These are phyloP conservation scores for Sericinus montela DNA, from an alignment of 2,888 invertebrate genomes.

Conservation along the genomic window DNA sequence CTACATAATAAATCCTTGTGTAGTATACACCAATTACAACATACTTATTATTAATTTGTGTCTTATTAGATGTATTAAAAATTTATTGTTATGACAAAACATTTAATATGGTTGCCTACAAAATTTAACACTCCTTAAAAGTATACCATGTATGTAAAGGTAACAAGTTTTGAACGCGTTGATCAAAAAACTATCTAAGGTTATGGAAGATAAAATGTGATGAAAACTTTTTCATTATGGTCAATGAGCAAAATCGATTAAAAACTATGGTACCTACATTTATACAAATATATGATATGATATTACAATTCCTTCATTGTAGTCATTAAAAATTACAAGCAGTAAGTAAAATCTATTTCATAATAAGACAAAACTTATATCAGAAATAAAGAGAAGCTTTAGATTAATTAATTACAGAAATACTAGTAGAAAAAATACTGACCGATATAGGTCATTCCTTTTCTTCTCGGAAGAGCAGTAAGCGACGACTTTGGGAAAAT, in stretches of 20 bases:
- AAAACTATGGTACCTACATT: constrained; percentile 29
- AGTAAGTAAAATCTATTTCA: not conserved
- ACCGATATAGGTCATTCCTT: too few species aligned
- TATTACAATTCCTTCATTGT: constrained; percentile 38
- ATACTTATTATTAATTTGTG: too few species aligned
- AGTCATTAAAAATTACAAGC: constrained; percentile 24
- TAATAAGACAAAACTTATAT: not conserved
- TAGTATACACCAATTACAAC: too few species aligned
- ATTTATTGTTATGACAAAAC: not conserved
- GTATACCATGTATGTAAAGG: too few species aligned
- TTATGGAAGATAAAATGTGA: constrained; percentile 32
- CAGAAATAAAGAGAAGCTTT: not conserved
- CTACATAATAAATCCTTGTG: too few species aligned
- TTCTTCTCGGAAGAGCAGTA: too few species aligned
- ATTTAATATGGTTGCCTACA: not conserved
- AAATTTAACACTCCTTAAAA: not conserved
- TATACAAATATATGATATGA: constrained; percentile 44
- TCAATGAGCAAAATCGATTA: constrained; percentile 26
- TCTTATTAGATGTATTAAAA: not conserved
- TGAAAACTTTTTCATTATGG: constrained; percentile 25
- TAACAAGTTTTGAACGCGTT: not conserved
- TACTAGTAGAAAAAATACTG: too few species aligned
- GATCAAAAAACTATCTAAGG: not conserved
- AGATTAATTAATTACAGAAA: too few species aligned
- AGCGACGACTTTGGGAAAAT: too few species aligned